Base-by-base conservation (phyloP, 2,113 vertebrate genomes). In the Tachycineta bicolor region DNA sequence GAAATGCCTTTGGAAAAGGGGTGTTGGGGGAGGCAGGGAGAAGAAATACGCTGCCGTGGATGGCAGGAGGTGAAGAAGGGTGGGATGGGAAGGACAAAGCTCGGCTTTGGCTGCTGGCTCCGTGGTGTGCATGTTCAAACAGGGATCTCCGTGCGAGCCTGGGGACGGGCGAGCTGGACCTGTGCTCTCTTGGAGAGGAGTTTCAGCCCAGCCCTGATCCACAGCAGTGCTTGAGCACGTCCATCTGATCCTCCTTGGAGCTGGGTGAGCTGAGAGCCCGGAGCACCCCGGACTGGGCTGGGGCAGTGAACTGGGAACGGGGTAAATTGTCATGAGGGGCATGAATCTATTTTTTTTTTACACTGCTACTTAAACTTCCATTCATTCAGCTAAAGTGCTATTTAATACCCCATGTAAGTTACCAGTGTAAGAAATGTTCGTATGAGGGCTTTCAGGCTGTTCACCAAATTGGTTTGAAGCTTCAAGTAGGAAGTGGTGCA, bases 11-110 rank as follows among this genome's bases (percentile, higher is more conserved):
- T 39, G 88, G 29, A 29, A 76, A 50, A 15, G 62, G 21, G 43
- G 4, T 7, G 2, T 4, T 58, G 89, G 11, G 0, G 9, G 74
- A 63, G 60, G 62, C 52, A 56, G 58, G 91, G 8, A 14, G 70
- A 33, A 71, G 68, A 16, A 76, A 69, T 11, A 3, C 0, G 0
- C 26, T 29, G 24, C 21, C 0, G 5, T 0, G 7, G 79, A 22
- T 29, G 91, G 21, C 8, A 31, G 49, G 25, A 52, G 69, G 41
- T 19, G 56, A 65, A 59, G 80, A 58, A 76, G 9, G 53, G 47
- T 37, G 70, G 77, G 65, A 49, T 65, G 74, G 65, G 29, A 24
- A 69, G 70, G 89, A 58, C 6, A 33, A 18, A 9, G 33, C n/a
- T 5, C 31, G 65, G 10, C 49, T 65, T 22, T 4, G 13, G 71